Evolutionary conservation across 1,140 invertebrate genomes (phyloP).

Genomic region (Drosophila dunni): DNA sequence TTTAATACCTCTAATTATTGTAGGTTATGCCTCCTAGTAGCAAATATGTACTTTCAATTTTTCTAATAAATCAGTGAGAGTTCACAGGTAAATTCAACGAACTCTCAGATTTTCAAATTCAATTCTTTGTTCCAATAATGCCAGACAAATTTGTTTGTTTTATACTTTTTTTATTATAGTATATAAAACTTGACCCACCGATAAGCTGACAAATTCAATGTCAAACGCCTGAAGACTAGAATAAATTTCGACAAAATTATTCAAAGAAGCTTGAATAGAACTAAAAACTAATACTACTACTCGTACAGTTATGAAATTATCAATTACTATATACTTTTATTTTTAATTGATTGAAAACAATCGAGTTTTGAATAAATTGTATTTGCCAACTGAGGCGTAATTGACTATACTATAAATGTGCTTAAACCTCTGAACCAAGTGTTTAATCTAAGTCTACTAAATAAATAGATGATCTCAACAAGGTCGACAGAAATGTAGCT

Average conservation of each 20-base stretch:
- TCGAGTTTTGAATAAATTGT: too few species aligned
- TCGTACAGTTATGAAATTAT: background rate
- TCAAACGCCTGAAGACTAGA: background rate
- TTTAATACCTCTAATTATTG: too few species aligned
- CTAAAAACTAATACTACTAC: background rate
- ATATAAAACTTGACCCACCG: background rate
- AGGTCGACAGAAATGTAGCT: slow-evolving; percentile 28
- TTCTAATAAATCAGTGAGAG: too few species aligned
- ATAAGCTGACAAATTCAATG: background rate
- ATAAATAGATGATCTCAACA: slow-evolving; percentile 39
- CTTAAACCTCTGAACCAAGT: slow-evolving; percentile 5
- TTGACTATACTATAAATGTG: too few species aligned
- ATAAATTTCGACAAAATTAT: background rate
- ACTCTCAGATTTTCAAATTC: too few species aligned
- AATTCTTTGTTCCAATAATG: too few species aligned
- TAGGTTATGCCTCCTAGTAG: too few species aligned
- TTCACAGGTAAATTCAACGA: too few species aligned
- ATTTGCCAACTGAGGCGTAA: too few species aligned
- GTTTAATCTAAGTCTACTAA: slow-evolving; percentile 15
- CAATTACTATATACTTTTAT: slow-evolving; percentile 1
- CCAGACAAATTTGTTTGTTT: background rate
- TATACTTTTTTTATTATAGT: background rate
- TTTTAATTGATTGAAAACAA: too few species aligned
- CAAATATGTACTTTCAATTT: too few species aligned
- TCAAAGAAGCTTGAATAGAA: background rate